These are phyloP conservation scores for Catamblyrhynchus diadema DNA, from an alignment of 2,797 vertebrate species.

Conservation along the genomic window DNA sequence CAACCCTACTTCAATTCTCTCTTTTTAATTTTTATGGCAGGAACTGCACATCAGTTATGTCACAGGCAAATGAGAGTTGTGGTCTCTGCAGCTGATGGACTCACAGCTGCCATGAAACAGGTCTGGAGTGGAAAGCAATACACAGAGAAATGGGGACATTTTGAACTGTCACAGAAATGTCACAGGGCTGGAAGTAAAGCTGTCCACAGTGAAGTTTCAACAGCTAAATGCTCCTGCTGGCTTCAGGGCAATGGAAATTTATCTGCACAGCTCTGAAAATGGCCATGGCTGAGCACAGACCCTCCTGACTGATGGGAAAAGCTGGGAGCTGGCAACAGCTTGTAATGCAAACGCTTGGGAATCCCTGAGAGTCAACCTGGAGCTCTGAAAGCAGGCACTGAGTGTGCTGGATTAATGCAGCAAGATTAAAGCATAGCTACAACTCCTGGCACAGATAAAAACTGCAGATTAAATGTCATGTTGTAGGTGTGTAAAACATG, in stretches of 20 bases:
- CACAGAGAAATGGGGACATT: neutral
- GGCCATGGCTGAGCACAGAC: neutral
- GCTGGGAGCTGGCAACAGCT: neutral
- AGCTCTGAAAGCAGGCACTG: neutral
- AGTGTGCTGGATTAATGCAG: neutral
- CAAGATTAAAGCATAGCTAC: slow-evolving; percentile 45
- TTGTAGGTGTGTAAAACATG: slow-evolving; percentile 13
- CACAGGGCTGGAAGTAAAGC: neutral
- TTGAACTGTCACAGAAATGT: neutral
- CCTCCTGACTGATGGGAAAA: neutral
- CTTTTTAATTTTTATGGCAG: neutral
- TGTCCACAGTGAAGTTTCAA: neutral
- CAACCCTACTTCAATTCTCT: neutral
- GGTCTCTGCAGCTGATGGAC: neutral
- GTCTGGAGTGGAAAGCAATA: neutral
- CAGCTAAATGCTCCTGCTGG: neutral
- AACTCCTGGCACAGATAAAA: slow-evolving; percentile 31
- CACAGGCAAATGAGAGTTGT: neutral
- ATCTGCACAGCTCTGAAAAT: neutral
- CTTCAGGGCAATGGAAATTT: neutral
- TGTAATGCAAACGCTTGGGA: neutral
- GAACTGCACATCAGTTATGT: neutral
- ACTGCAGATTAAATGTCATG: neutral
- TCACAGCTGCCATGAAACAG: neutral
- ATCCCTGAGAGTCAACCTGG: neutral